Percentiles rank a stretch among this genome's conserved stretches.
These are phyloP conservation scores for Gymnocheta viridis DNA, from an alignment of 2,888 invertebrate species.

Conservation along the genomic window DNA sequence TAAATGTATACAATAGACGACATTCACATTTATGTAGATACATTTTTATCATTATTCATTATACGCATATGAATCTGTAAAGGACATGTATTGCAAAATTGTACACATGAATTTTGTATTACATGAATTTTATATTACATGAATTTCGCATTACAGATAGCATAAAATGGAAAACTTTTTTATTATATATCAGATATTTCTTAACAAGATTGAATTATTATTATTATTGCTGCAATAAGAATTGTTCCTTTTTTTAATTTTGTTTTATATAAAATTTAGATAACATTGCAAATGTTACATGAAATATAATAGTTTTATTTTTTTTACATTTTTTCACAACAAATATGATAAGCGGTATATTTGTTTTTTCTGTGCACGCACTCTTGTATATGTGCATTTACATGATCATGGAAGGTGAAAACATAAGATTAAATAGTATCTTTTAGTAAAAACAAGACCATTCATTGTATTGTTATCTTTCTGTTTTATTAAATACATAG, in stretches of 20 bases:
- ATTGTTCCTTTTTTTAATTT: background rate
- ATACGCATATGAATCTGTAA: background rate
- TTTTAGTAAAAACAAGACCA: no score
- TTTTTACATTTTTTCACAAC: background rate
- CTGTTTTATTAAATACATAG: no score
- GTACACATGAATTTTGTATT: constrained; percentile 32
- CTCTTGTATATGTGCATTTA: background rate
- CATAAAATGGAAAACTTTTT: background rate
- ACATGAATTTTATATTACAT: constrained; percentile 7
- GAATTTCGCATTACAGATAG: background rate
- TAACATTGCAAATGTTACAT: constrained; percentile 14
- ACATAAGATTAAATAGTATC: no score
- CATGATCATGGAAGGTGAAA: background rate
- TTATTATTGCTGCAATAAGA: constrained; percentile 41
- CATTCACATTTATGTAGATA: constrained; percentile 56
- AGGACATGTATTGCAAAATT: constrained; percentile 31
- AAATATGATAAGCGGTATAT: constrained; percentile 20
- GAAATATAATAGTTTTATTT: constrained; percentile 4
- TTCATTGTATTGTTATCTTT: no score
- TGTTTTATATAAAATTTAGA: constrained; percentile 26
- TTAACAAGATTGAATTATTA: constrained; percentile 50
- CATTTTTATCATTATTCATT: constrained; percentile 58
- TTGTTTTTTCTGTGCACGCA: background rate
- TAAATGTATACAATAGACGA: constrained; percentile 64
- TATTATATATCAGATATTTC: constrained; percentile 24